Percentiles rank a stretch among this genome's conserved stretches.
These are phyloP conservation scores for Agrypnus murinus DNA, from an alignment of 2,888 invertebrate genomes.

Conservation along the genomic window DNA sequence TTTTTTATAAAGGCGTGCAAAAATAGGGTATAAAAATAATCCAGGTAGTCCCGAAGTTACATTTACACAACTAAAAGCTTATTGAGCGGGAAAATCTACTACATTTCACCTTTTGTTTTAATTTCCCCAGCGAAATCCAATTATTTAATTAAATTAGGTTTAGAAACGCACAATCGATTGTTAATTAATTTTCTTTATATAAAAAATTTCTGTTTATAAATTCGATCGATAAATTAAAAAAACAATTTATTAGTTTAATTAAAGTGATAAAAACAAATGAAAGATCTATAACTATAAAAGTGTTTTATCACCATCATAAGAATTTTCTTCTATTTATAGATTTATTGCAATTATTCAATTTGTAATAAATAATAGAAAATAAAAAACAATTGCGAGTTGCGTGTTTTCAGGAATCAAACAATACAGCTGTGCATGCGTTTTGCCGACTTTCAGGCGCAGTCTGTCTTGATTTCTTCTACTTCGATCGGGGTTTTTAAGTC, in stretches of 20 bases:
- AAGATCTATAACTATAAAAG: no score
- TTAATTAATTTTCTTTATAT: background rate
- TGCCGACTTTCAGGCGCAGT: constrained; percentile 27
- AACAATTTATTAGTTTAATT: no score
- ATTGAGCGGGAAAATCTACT: constrained; percentile 16
- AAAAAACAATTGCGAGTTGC: background rate
- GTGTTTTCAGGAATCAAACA: background rate
- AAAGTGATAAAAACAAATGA: no score
- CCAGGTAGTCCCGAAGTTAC: constrained; percentile 21
- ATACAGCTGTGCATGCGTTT: constrained; percentile 32
- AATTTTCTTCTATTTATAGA: no score
- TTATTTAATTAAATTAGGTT: constrained; percentile 8
- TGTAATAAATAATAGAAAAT: no score
- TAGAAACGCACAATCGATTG: background rate
- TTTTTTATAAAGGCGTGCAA: constrained; percentile 20
- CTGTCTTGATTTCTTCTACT: background rate
- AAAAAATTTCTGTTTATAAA: background rate
- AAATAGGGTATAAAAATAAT: constrained; percentile 37
- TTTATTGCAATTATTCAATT: no score
- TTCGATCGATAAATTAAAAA: no score
- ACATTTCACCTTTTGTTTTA: background rate
- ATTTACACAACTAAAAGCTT: constrained; percentile 26
- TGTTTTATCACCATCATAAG: no score
- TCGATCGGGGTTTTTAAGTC: no score
- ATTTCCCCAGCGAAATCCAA: background rate